A percentile compares a stretch with the other conserved stretches of the same genome.
phyloP scores from a whole-genome alignment of 92 coral and sea anemone genomes.

The Siderastrea radians region DNA sequence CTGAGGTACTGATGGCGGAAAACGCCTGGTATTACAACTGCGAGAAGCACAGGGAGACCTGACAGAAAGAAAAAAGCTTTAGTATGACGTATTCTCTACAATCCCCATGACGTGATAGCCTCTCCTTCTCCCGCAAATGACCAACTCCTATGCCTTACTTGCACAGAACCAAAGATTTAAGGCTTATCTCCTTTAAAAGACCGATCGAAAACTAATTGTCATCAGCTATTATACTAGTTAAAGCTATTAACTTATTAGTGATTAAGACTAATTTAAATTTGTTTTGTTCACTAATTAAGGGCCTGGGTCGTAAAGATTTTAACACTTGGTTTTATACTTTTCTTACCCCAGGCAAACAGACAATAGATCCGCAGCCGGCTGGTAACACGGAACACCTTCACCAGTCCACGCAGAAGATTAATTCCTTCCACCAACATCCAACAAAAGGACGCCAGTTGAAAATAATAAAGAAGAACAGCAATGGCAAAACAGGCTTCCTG shows the following conservation, averaged over 20 bases:
- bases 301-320: no score
- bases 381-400: constrained; percentile 70
- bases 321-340: neutral
- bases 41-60: constrained; percentile 65
- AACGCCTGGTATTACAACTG: constrained; percentile 50
- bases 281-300: no score
- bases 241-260: no score
- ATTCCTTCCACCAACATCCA: constrained; percentile 82
- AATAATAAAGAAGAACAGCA: constrained; percentile 69
- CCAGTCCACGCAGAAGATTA: constrained; percentile 75
- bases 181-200: no score
- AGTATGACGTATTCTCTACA: no score
- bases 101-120: no score
- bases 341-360: constrained; percentile 76
- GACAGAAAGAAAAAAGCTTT: neutral
- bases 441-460: constrained; percentile 65
- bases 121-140: no score
- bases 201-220: no score
- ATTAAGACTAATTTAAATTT: no score
- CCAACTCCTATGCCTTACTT: no score
- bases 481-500: constrained; percentile 67
- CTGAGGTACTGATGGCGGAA: constrained; percentile 54
- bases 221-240: no score
- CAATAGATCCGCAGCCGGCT: constrained; percentile 63
- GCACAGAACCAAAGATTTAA: no score